phyloP scores from a whole-genome alignment of 2,888 invertebrate genomes.

The Erebia epiphron region DNA sequence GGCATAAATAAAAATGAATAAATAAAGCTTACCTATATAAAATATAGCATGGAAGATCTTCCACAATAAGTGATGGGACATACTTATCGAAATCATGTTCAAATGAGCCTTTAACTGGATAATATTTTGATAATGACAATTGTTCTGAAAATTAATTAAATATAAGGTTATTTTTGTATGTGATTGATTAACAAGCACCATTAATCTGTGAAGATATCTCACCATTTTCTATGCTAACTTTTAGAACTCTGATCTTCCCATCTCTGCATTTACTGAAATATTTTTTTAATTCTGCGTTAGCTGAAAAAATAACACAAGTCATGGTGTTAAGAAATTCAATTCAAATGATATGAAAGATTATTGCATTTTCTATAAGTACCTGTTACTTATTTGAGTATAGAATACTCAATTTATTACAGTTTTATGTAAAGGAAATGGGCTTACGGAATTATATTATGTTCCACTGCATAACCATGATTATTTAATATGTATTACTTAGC shows the following conservation, averaged over 20 bases:
- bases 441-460: conserved; percentile 10
- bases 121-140: conserved; percentile 85
- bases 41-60: conserved; percentile 94
- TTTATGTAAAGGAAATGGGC: neutral
- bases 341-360: too few relatives aligned
- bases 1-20: too few relatives aligned
- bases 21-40: conserved; percentile 86
- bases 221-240: conserved; percentile 95
- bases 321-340: neutral
- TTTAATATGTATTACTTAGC: neutral
- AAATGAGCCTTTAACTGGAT: conserved; percentile 89
- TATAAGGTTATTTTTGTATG: neutral
- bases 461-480: conserved; percentile 5
- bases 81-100: conserved; percentile 93
- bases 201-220: conserved; percentile 45
- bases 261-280: conserved; percentile 92
- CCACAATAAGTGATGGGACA: conserved; percentile 87
- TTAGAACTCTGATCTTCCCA: conserved; percentile 90
- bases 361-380: too few relatives aligned
- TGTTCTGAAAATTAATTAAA: conserved; percentile 84
- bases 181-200: neutral
- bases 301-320: conserved; percentile 77
- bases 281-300: conserved; percentile 91
- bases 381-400: too few relatives aligned
- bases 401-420: neutral